Base-by-base conservation (phyloP, 2,113 vertebrate species). In the Otis tarda region DNA sequence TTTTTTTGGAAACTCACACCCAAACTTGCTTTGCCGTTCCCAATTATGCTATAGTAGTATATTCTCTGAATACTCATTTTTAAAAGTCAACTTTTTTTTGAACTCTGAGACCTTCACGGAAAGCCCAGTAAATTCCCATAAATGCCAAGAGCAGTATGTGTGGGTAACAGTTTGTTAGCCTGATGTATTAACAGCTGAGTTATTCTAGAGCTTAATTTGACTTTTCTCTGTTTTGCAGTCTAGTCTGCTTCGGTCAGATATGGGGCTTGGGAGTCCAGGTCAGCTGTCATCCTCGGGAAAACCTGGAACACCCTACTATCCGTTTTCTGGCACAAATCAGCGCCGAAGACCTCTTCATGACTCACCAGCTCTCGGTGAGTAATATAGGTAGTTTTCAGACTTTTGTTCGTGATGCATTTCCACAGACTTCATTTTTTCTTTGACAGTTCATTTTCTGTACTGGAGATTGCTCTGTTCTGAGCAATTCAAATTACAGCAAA, bases 291-390 rank as follows among this genome's bases (percentile, higher is more conserved):
- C 98, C 41, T 98, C 99, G n/a, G 99, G 97, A 90, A 99, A 99
- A 83, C 97, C 99, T 55, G 97, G 98, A 22, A 97, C 98, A 68
- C 96, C 98, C 2, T 99, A 99, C 94, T 99, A 98, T 93, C 98
- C 99, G 0, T 99, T 99, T 93, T 98, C 98, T 39, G 97, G 98
- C 79, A 97, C 99, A 87, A 99, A 99, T 93, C 98, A 99, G 75
- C 99, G 99, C 95, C 98, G 99, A 96, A 99, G 99, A 68, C 95
- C 99, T 25, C 98, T 99, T 84, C 99, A 98, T 96, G 99, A 99
- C 73, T 98, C 99, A 20, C 63, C 98, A 70, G 95, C 99, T 65
- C 94, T 99, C 50, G 99, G 99, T 99, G 63, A 98, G 98, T 97
- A 27, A 39, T 4, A 8, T 0, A 18, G 21, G 14, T 49, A 20